Conservation (phyloP, 1,140 invertebrate species). For the Rhyzopertha dominica region DNA sequence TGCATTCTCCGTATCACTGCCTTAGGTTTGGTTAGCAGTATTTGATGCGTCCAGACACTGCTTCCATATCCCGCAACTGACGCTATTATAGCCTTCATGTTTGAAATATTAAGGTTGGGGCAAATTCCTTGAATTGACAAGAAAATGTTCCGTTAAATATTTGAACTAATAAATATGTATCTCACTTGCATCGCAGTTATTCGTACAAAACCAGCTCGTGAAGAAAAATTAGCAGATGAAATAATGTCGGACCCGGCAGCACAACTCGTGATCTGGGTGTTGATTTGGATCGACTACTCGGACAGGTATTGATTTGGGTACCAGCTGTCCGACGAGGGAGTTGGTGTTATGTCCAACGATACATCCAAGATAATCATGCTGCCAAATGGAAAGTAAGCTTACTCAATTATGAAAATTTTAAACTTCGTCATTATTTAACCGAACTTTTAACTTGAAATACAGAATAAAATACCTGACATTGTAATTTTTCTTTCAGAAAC, state of each 20-base stretch:
- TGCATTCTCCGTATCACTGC: too few relatives aligned
- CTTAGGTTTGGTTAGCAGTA: too few relatives aligned
- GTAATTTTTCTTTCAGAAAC: conserved; percentile 55
- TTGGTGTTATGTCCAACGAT: conserved; percentile 92
- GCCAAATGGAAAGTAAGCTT: conserved; percentile 70
- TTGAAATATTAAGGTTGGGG: too few relatives aligned
- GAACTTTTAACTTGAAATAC: too few relatives aligned
- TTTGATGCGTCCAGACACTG: too few relatives aligned
- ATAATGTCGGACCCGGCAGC: conserved; percentile 86
- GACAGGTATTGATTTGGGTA: conserved; percentile 97
- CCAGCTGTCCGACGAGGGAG: conserved; percentile 87
- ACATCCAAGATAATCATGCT: conserved; percentile 83
- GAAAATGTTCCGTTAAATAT: too few relatives aligned
- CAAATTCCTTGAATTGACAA: too few relatives aligned
- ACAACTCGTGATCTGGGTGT: conserved; percentile 90
- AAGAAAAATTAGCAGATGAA: conserved; percentile 65
- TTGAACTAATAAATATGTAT: too few relatives aligned
- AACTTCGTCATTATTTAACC: not conserved
- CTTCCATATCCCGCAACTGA: too few relatives aligned
- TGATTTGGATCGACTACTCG: conserved; percentile 96
- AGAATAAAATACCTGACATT: conserved; percentile 14
- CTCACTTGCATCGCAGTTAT: too few relatives aligned
- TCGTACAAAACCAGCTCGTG: too few relatives aligned
- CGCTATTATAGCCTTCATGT: too few relatives aligned
- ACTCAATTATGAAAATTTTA: not conserved